phyloP scores from a whole-genome alignment of 2,113 vertebrate genomes.

The Grammomys dolichurus region DNA sequence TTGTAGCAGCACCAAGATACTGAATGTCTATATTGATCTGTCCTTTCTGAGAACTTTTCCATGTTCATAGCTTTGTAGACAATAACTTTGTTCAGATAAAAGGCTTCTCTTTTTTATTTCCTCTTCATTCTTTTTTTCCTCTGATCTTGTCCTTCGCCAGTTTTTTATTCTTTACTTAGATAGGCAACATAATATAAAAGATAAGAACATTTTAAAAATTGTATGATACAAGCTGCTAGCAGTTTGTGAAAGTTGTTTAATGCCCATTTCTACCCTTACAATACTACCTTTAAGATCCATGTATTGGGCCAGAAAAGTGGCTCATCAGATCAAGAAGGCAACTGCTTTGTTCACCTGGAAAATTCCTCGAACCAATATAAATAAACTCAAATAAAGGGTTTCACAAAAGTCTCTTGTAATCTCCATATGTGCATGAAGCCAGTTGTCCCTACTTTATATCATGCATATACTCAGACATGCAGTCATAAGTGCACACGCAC shows the following conservation, averaged over 20 bases:
- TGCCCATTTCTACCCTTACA: not conserved
- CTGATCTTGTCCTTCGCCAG: not conserved
- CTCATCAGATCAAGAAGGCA: not conserved
- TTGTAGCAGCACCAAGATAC: not conserved
- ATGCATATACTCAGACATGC: not conserved
- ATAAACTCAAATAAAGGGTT: not conserved
- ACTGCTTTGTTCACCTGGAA: not conserved
- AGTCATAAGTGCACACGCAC: too few relatives aligned
- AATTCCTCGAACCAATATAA: not conserved
- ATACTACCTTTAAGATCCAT: not conserved
- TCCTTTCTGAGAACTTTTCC: not conserved
- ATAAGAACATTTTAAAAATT: not conserved
- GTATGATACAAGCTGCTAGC: not conserved
- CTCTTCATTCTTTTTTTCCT: not conserved
- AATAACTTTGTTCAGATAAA: not conserved
- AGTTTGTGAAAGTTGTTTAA: not conserved
- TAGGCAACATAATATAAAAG: not conserved
- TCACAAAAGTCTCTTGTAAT: too few relatives aligned
- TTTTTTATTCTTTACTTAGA: not conserved
- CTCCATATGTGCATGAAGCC: too few relatives aligned
- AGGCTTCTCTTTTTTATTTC: not conserved
- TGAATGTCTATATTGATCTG: too few relatives aligned
- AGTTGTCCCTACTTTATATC: not conserved
- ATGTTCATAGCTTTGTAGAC: rapidly evolving
- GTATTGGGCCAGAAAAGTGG: not conserved